These are phyloP conservation scores for Scortum barcoo DNA, from an alignment of 2,113 vertebrate species.

Conservation along the genomic window DNA sequence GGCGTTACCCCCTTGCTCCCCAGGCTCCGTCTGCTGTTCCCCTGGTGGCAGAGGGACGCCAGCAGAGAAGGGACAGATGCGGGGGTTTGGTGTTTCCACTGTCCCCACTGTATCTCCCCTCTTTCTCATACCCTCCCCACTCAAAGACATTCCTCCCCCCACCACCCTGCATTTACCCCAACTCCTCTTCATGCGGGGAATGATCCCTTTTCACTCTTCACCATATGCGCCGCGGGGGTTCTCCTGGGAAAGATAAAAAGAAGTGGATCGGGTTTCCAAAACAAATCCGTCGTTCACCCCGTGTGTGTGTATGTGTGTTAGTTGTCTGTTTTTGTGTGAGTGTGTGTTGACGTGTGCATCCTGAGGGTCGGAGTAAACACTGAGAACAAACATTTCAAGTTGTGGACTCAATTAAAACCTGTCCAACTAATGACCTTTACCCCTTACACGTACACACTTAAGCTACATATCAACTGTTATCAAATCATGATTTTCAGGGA, in stretches of 20 bases:
- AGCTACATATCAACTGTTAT: not conserved
- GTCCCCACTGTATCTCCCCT: conserved; percentile 25
- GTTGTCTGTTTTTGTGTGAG: not conserved
- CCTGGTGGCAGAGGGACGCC: conserved; percentile 66
- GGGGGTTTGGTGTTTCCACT: conserved; percentile 36
- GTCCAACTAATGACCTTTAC: conserved; percentile 8
- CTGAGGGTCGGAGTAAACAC: conserved; percentile 17
- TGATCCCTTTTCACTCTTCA: not conserved
- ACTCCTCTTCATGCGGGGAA: conserved; percentile 15
- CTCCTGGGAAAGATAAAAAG: conserved; percentile 27
- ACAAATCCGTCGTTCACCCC: not conserved
- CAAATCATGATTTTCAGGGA: not conserved
- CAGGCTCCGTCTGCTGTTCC: conserved; percentile 68
- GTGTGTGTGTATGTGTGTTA: not conserved
- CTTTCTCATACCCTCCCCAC: conserved; percentile 27
- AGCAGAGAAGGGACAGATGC: conserved; percentile 84
- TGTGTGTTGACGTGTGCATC: conserved; percentile 9
- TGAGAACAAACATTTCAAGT: conserved; percentile 5
- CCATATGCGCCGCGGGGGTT: not conserved
- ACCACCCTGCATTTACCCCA: not conserved
- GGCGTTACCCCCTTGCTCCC: conserved; percentile 49
- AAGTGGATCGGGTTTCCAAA: conserved; percentile 29
- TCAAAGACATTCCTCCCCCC: conserved; percentile 60
- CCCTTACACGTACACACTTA: not conserved
- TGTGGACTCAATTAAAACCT: not conserved